Percentiles rank a stretch among this genome's conserved stretches.
Evolutionary conservation across 1,140 invertebrate genomes (phyloP).

Genomic region (Caenorhabditis briggsae): DNA sequence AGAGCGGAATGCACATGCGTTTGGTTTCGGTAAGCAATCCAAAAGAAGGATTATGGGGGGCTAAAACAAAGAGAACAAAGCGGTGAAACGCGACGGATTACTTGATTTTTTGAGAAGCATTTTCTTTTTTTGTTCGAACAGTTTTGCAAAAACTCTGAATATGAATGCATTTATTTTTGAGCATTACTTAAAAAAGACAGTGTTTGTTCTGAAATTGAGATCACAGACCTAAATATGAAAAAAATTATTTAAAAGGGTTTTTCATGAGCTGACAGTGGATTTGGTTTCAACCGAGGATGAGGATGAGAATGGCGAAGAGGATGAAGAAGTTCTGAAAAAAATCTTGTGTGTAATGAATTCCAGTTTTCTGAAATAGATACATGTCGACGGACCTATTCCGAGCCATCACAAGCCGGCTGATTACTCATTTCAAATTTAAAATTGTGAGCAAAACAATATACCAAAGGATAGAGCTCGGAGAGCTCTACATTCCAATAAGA

Average conservation of each 20-base stretch:
- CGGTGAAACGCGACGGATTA: slow-evolving; percentile 22
- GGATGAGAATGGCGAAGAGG: background rate
- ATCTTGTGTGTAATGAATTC: no score
- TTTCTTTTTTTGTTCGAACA: background rate
- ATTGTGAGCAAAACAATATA: no score
- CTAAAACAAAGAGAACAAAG: slow-evolving; percentile 45
- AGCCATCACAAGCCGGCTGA: no score
- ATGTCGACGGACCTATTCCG: no score
- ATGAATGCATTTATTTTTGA: no score
- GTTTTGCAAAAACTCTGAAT: no score
- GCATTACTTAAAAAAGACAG: background rate
- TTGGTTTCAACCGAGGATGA: background rate
- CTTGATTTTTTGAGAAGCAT: slow-evolving; percentile 32
- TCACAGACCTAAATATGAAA: slow-evolving; percentile 26
- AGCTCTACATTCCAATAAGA: no score
- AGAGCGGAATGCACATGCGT: slow-evolving; percentile 42
- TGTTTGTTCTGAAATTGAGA: slow-evolving; percentile 10
- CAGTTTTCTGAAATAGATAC: no score
- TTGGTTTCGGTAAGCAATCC: slow-evolving; percentile 14
- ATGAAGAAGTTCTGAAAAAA: no score
- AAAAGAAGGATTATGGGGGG: background rate
- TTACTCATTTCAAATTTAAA: no score
- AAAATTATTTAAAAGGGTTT: background rate
- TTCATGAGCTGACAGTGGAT: slow-evolving; percentile 1
- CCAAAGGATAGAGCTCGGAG: no score